These are phyloP conservation scores for Druon quercuslanigerum DNA, from an alignment of 1,140 invertebrate genomes.

Conservation along the genomic window DNA sequence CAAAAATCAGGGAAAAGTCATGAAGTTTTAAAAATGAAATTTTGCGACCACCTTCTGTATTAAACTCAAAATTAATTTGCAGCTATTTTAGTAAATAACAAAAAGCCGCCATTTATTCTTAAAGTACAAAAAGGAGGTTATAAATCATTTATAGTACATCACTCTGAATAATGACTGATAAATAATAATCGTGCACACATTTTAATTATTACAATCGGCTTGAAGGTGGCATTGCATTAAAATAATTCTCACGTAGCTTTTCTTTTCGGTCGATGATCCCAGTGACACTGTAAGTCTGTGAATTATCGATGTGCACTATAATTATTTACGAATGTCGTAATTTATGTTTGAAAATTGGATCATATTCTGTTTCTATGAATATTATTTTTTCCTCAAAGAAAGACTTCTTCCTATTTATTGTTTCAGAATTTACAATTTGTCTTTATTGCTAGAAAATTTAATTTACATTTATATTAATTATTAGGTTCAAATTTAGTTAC, in stretches of 20 bases:
- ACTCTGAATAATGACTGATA: not conserved
- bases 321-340: not conserved
- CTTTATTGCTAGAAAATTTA: too few species aligned
- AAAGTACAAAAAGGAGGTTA: not conserved
- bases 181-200: not conserved
- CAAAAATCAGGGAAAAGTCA: too few species aligned
- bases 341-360: not conserved
- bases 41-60: too few species aligned
- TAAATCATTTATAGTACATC: not conserved
- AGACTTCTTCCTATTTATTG: too few species aligned
- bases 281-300: constrained; percentile 3
- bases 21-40: too few species aligned
- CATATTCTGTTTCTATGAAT: too few species aligned
- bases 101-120: not conserved
- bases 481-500: too few species aligned
- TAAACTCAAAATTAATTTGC: too few species aligned
- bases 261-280: constrained; percentile 27
- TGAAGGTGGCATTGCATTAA: constrained; percentile 21
- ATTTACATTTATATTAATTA: too few species aligned
- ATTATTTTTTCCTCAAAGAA: too few species aligned
- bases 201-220: not conserved
- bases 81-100: too few species aligned
- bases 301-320: not conserved
- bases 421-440: too few species aligned
- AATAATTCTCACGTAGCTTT: constrained; percentile 20